Evolutionary conservation across 2,113 vertebrate genomes (phyloP), one percentile per base, ranked within the genome.

Genomic region (Ornithorhynchus anatinus): DNA sequence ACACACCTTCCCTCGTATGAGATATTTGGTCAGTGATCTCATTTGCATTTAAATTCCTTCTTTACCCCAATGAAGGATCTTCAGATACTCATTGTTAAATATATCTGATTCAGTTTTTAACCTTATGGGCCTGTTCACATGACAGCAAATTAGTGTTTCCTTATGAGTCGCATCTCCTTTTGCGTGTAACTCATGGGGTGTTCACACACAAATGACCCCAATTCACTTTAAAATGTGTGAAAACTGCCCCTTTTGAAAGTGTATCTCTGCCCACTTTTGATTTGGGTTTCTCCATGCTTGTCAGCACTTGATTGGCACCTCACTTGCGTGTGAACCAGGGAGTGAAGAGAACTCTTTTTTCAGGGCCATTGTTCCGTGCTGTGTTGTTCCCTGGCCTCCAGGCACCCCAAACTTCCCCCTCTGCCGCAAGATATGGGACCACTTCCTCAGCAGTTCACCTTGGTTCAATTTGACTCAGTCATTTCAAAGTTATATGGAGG

Each of bases 291-390:
- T 86, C 75, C 83, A 86, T 85, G 86, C 83, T 80, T 87, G 86
- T 87, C 86, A 87, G 80, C 78, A 59, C 86, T 87, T 88, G 86
- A 88, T 86, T 86, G 86, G 76, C 86, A 86, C 70, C 80, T 88
- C 78, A 84, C 86, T 88, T 88, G 83, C 80, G 85, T 86, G 86
- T 87, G 80, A 87, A 85, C 85, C 83, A 81, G 77, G 75, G 81
- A 77, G 35, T 80, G 75, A 72, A 79, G 75, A 77, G 83, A 67
- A 70, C 75, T 81, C 78, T 77, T n/a, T 82, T 85, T 84, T 67
- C n/a, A 60, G 52, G 75, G 57, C 59, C 53, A 73, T 87, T 85
- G 80, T 85, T 80, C 51, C 58, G 10, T 61, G 69, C 72, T 70
- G 75, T 44, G 80, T n/a, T n/a, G n/a, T 68, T 72, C 75, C 57